Base-by-base conservation (phyloP, 1,140 invertebrate species). In the Dreissena polymorpha region DNA sequence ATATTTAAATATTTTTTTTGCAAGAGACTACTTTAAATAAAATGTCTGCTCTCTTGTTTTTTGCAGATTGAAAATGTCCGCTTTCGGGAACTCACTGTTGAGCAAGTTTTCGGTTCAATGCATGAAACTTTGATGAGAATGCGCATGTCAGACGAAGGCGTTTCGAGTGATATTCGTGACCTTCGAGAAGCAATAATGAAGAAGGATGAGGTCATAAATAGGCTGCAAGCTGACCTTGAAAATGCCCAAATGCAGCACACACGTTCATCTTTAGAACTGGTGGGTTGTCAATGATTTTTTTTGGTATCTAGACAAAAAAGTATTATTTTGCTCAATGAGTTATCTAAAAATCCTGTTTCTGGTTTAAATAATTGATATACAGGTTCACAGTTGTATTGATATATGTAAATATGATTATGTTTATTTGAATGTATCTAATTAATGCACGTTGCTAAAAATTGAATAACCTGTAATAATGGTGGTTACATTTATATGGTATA, bases 81-180 rank as follows among this genome's bases (percentile, higher is more conserved):
- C 72, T 92, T 92, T 87, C 86, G 90, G 39, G 90, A 92, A 83
- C 79, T 92, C 6, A 88, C 88, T 27, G 81, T 86, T 79, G 91
- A 92, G 65, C 91, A 92, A 84, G 90, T 92, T 16, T 92, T 92
- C 83, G 91, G 91, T n/a, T 88, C 90, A 18, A 76, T 88, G 63
- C 87, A 88, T 77, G 88, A 90, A 51, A 86, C 74, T 23, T 77
- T 79, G 21, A 69, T 83, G 63, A 84, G 86, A 79, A 63, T 85
- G 88, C 88, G 81, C 7, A 71, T 77, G 73, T 83, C 81, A 0
- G 73, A 77, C 51, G 81, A 83, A 16, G 50, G 49, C 16, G n/a
- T 67, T 23, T 76, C 73, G 63, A 50, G 68, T 18, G 73, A 83
- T 67, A 10, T 71, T 25, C 60, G 86, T 23, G 87, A 89, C 21